A percentile compares a stretch with the other conserved stretches of the same genome.
Evolutionary conservation across 2,113 vertebrate species (phyloP).

Genomic region (Pachycephala philippinensis): DNA sequence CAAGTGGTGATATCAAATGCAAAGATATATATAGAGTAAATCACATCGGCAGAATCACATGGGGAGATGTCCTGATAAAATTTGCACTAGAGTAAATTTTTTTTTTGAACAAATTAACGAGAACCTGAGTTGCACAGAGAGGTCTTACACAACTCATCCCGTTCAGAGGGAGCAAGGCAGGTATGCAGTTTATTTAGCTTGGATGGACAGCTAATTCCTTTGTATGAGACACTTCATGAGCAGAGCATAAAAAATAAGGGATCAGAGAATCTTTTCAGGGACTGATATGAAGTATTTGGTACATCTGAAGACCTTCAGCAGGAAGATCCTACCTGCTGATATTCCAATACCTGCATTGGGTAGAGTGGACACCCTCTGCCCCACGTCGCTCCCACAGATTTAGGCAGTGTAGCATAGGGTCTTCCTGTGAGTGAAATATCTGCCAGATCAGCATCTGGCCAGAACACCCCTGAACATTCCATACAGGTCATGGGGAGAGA

Average conservation of each 20-base stretch:
- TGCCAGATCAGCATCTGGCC: neutral
- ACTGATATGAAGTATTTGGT: neutral
- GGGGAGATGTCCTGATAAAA: neutral
- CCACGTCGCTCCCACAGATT: rapidly evolving
- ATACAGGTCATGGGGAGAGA: neutral
- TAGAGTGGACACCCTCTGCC: neutral
- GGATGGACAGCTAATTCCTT: neutral
- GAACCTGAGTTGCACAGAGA: neutral
- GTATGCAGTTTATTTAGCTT: neutral
- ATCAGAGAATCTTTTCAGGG: neutral
- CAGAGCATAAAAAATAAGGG: neutral
- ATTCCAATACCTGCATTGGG: neutral
- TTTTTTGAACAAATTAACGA: neutral
- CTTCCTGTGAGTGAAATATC: neutral
- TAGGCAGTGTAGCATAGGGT: neutral
- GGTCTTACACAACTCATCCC: neutral
- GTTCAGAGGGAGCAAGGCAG: neutral
- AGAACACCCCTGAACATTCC: neutral
- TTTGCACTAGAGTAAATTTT: neutral
- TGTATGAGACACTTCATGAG: neutral
- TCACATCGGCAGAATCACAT: neutral
- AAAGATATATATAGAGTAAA: neutral
- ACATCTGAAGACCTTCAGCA: neutral
- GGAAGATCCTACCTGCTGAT: neutral
- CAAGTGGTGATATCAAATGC: neutral